Evolutionary conservation across 2,113 vertebrate species (phyloP).

Genomic region (Oreotrochilus melanogaster): DNA sequence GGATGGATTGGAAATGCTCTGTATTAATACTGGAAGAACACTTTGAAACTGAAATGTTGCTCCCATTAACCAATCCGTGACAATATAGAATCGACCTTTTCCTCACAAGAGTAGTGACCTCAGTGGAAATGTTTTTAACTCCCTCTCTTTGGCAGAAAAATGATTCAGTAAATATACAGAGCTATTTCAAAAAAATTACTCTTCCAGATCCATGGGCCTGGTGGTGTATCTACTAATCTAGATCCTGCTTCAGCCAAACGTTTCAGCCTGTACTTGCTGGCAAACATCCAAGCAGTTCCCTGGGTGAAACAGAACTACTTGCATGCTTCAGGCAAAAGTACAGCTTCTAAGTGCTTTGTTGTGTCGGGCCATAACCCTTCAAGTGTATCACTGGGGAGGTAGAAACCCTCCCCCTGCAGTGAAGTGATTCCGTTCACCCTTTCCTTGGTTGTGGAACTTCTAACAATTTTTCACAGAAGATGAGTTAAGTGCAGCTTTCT

Average conservation of each 20-base stretch:
- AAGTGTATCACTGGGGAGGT: conserved; percentile 52
- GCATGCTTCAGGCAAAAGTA: background rate
- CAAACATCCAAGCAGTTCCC: background rate
- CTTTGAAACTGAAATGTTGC: conserved; percentile 41
- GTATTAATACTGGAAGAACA: conserved; percentile 60
- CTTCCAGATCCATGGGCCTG: conserved; percentile 77
- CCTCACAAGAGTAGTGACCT: conserved; percentile 81
- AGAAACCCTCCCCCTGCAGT: conserved; percentile 31
- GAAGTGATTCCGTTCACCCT: conserved; percentile 68
- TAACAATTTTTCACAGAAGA: conserved; percentile 64
- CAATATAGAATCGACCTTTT: conserved; percentile 68
- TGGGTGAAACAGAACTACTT: background rate
- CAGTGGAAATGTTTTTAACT: conserved; percentile 76
- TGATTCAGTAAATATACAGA: conserved; percentile 75
- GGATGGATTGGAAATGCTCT: conserved; percentile 68
- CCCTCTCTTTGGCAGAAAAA: conserved; percentile 66
- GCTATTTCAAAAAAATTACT: conserved; percentile 69
- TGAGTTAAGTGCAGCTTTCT: conserved; percentile 77
- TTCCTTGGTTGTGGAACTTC: conserved; percentile 76
- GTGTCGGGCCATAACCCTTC: conserved; percentile 50
- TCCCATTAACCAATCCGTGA: conserved; percentile 57
- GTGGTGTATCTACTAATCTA: conserved; percentile 44
- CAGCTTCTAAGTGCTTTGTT: conserved; percentile 56
- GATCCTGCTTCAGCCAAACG: conserved; percentile 58
- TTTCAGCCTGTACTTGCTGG: background rate